Evolutionary conservation across 2,113 vertebrate genomes (phyloP).

Genomic region (Callospermophilus lateralis): DNA sequence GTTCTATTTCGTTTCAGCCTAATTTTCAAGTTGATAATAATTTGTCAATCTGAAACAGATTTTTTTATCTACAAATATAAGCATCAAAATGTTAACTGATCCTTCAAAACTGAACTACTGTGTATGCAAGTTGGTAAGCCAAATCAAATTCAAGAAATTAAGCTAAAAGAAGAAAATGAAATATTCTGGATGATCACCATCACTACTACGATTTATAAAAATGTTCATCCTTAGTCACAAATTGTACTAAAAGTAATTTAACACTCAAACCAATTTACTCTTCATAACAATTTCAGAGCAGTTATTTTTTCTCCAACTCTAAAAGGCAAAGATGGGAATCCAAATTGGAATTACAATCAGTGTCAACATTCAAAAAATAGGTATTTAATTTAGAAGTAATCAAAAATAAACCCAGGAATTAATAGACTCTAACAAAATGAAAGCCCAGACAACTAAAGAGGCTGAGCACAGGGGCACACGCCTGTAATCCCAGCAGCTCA

Average conservation of each 20-base stretch:
- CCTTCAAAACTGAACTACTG: slow-evolving; percentile 1
- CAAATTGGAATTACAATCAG: neutral
- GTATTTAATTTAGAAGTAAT: slow-evolving; percentile 6
- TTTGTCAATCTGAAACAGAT: neutral
- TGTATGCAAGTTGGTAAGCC: neutral
- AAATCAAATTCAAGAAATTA: slow-evolving; percentile 44
- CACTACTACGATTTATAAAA: slow-evolving; percentile 1
- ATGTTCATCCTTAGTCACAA: neutral
- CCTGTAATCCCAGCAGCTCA: too few relatives aligned
- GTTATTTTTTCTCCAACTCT: neutral
- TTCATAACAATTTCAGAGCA: neutral
- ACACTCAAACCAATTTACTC: slow-evolving; percentile 26
- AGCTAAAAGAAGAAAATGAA: slow-evolving; percentile 7
- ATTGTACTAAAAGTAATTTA: neutral
- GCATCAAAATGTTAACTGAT: neutral
- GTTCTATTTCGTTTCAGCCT: neutral
- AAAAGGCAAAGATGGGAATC: neutral
- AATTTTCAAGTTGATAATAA: neutral
- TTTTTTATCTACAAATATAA: slow-evolving; percentile 43
- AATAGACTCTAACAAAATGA: neutral
- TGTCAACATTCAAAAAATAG: neutral
- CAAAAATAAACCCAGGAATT: neutral
- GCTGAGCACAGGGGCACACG: too few relatives aligned
- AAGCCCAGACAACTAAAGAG: slow-evolving; percentile 35
- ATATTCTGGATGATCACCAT: slow-evolving; percentile 12